Evolutionary conservation across 1,140 invertebrate genomes (phyloP), one percentile per base, ranked within the genome.

Genomic region (Drosophila pseudoananassae): DNA sequence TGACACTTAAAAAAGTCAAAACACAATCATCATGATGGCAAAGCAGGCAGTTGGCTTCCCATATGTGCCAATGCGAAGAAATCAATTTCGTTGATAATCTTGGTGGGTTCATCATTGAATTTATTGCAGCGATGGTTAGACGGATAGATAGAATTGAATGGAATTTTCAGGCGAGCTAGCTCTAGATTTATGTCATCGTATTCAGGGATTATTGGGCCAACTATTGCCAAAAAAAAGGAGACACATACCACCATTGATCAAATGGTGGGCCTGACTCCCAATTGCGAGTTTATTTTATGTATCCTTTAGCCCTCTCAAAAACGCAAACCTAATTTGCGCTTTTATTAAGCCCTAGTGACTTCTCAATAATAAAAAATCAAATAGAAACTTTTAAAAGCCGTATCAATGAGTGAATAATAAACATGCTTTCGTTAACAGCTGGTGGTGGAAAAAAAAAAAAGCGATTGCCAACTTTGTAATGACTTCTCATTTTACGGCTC

Each of bases 1-100:
- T 12, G 33, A 12, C 10, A 36, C 33, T 36, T 10, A 36, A 36
- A 31, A 31, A 36, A 36, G 3, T 3, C 3, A 9, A 36, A 36
- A 36, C 10, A 36, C 33, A 36, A n/a, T 36, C 33, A 36, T 36
- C 20, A 20, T 27, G 25, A 7, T 27, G 25, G 4, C 0, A 27
- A 27, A 5, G 6, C 6, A 27, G 25, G 6, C 4, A 5, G 25
- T 27, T 27, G 4, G 6, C 25, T 27, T 27, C 25, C 25, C 25
- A 27, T 7, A 27, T 5, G 33, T n/a, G 12, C 10, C n/a, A n/a
- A n/a, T 8, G 31, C 3, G 33, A 3, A 12, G 33, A 36, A 36
- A 36, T 36, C 33, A 36, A 36, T 36, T 36, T 36, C 33, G 33
- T 36, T 12, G 33, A 36, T 36, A 36, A 36, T 36, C 33, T 36